These are phyloP conservation scores for Trichosurus vulpecula DNA, from an alignment of 2,797 vertebrate species.

Conservation along the genomic window DNA sequence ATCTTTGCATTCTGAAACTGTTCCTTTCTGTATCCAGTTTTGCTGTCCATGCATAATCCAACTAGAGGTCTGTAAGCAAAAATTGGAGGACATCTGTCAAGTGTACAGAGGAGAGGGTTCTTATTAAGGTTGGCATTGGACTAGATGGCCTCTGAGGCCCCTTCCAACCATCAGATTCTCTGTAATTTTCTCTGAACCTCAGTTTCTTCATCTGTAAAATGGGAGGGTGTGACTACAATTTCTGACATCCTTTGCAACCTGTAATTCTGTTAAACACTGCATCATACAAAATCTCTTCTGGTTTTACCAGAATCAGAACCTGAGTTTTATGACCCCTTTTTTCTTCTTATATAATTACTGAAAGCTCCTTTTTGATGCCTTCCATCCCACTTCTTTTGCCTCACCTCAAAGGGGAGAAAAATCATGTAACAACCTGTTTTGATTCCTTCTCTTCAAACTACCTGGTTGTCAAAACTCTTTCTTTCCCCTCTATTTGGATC, in stretches of 20 bases:
- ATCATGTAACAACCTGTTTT: slow-evolving; percentile 47
- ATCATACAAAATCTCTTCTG: background rate
- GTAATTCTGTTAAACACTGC: background rate
- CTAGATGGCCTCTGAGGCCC: background rate
- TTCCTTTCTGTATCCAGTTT: background rate
- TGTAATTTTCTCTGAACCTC: background rate
- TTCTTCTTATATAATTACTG: slow-evolving; percentile 42
- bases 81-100: background rate
- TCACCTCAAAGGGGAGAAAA: slow-evolving; percentile 63
- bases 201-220: background rate
- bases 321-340: slow-evolving; percentile 13
- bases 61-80: background rate
- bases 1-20: background rate
- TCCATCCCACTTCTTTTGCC: slow-evolving; percentile 38
- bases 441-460: slow-evolving; percentile 1
- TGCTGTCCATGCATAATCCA: background rate
- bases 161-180: background rate
- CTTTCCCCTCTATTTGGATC: background rate
- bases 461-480: background rate
- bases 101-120: background rate
- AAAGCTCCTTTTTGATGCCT: slow-evolving; percentile 68
- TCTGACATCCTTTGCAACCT: background rate
- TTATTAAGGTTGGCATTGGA: background rate
- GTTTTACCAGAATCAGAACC: background rate
- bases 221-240: background rate